phyloP scores from a whole-genome alignment of 2,888 invertebrate species.

The Diabrotica balteata region DNA sequence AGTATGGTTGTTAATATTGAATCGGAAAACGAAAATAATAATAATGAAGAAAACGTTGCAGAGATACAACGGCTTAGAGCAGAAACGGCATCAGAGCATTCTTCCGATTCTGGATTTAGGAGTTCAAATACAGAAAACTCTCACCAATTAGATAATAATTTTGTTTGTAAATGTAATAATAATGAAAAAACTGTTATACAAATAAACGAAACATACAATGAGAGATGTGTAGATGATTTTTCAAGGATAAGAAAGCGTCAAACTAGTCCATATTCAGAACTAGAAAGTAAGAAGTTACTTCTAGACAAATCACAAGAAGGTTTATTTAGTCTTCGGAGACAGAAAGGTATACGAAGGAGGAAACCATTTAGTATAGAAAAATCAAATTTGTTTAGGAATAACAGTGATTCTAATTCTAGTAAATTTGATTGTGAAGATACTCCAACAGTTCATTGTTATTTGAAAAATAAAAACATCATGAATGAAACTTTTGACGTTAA shows the following conservation, averaged over 20 bases:
- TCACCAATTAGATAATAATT: constrained; percentile 52
- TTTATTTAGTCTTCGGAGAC: constrained; percentile 61
- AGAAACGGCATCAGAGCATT: constrained; percentile 44
- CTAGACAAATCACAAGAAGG: constrained; percentile 43
- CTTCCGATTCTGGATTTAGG: constrained; percentile 57
- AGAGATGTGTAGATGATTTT: constrained; percentile 54
- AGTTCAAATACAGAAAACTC: constrained; percentile 51
- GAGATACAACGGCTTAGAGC: constrained; percentile 41
- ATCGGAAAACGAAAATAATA: constrained; percentile 49
- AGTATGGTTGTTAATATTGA: constrained; percentile 44
- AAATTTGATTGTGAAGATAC: constrained; percentile 43
- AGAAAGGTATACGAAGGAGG: constrained; percentile 66
- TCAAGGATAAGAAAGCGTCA: constrained; percentile 42
- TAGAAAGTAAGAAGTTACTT: constrained; percentile 41
- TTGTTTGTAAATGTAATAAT: constrained; percentile 51
- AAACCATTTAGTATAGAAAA: constrained; percentile 49
- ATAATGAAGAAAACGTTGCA: constrained; percentile 49
- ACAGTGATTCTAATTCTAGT: constrained; percentile 24
- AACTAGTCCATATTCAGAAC: constrained; percentile 34
- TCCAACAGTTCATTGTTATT: constrained; percentile 43
- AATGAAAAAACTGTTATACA: constrained; percentile 56
- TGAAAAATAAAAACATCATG: constrained; percentile 44
- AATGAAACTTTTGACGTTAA: constrained; percentile 13
- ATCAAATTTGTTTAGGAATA: constrained; percentile 15
- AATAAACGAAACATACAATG: constrained; percentile 56